Evolutionary conservation across 2,113 vertebrate species (phyloP).

Genomic region (Salvelinus sp.): DNA sequence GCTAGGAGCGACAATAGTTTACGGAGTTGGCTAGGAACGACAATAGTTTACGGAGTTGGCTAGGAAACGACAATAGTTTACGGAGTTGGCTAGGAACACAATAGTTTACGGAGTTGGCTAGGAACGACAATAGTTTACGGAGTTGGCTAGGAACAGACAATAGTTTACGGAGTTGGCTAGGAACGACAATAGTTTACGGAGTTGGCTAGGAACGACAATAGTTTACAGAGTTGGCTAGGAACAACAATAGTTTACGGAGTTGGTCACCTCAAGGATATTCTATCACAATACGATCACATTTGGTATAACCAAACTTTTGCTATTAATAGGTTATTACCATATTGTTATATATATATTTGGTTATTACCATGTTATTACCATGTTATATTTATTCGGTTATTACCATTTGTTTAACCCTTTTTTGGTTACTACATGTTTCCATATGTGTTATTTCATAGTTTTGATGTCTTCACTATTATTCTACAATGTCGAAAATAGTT

Average conservation of each 20-base stretch:
- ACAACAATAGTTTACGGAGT: not conserved
- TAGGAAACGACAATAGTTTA: not conserved
- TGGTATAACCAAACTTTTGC: not conserved
- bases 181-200: not conserved
- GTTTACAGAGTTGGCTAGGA: too few relatives aligned
- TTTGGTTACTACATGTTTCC: too few relatives aligned
- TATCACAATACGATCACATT: slow-evolving; percentile 26
- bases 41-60: not conserved
- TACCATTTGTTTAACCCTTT: too few relatives aligned
- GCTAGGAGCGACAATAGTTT: too few relatives aligned
- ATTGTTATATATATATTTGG: not conserved
- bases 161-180: too few relatives aligned
- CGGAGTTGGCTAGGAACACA: too few relatives aligned
- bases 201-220: not conserved
- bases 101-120: not conserved
- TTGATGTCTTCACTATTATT: too few relatives aligned
- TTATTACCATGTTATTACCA: not conserved
- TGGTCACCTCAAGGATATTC: not conserved
- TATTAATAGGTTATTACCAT: not conserved
- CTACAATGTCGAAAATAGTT: too few relatives aligned
- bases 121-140: not conserved
- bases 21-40: too few relatives aligned
- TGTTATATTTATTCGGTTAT: too few relatives aligned
- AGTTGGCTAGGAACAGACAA: too few relatives aligned
- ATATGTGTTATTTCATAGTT: too few relatives aligned